phyloP scores from a whole-genome alignment of 2,888 invertebrate genomes.

The Epistrophe grossulariae region DNA sequence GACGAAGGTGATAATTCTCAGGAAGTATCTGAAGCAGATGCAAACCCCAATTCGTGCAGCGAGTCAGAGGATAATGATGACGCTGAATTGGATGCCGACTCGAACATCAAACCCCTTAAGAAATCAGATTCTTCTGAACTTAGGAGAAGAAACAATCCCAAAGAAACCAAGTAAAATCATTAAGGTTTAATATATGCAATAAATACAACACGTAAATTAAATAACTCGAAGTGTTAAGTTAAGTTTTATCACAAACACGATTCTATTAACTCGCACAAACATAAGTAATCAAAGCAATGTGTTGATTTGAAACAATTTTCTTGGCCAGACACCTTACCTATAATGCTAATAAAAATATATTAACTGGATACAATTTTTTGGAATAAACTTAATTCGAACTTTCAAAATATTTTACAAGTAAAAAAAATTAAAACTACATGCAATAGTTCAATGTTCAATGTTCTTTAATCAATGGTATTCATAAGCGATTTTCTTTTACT shows the following conservation, averaged over 20 bases:
- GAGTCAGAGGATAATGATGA: slow-evolving; percentile 78
- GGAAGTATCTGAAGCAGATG: slow-evolving; percentile 77
- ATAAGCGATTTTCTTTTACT: background rate
- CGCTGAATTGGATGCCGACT: slow-evolving; percentile 64
- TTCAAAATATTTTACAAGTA: background rate
- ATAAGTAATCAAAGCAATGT: background rate
- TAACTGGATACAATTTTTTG: background rate
- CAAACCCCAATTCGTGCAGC: slow-evolving; percentile 78
- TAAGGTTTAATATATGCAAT: background rate
- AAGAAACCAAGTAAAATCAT: slow-evolving; percentile 87
- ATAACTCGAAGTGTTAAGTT: slow-evolving; percentile 22
- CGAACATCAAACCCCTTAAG: slow-evolving; percentile 72
- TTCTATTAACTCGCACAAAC: slow-evolving; percentile 56
- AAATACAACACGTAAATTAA: background rate
- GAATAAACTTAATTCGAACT: background rate
- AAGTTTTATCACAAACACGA: slow-evolving; percentile 35
- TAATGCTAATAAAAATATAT: background rate
- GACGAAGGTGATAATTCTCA: slow-evolving; percentile 78
- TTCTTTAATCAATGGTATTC: background rate
- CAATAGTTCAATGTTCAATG: background rate
- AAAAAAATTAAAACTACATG: background rate
- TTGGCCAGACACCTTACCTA: background rate
- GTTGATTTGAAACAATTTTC: background rate
- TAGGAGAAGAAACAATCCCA: slow-evolving; percentile 88
- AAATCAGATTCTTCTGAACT: slow-evolving; percentile 85